Evolutionary conservation across 2,888 invertebrate genomes (phyloP), one percentile per base, ranked within the genome.

Genomic region (Copidosoma aretas): DNA sequence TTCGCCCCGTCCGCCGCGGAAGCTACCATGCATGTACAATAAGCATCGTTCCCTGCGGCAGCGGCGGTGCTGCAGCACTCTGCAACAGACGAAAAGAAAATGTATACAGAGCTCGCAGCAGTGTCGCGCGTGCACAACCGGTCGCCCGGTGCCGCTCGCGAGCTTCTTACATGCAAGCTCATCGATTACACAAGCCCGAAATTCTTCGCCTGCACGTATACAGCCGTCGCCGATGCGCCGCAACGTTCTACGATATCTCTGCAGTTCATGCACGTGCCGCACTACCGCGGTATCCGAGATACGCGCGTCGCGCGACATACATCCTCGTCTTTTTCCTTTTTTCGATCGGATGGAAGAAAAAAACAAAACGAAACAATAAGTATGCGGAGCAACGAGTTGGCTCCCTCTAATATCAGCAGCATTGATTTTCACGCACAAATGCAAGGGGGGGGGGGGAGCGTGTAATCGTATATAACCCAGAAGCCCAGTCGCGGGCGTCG

Each of bases 381-480:
- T 5, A 5, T 8, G 32, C 3, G 32, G 32, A 32, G 3, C 4
- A 46, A 46, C 43, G 43, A 46, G 43, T 46, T 14, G n/a, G n/a
- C n/a, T 46, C 8, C 3, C 8, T 32, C 8, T 46, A 46, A 46
- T 46, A 4, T 4, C 43, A 17, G 43, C 43, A 17, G 12, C 12
- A 17, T 68, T 64, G 60, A 2, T 21, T 68, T 64, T 61, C 68
- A 57, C 19, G 17, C 41, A 8, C 54, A 24, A 57, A 66, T 25
- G 25, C 49, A 32, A 67, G 57, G 56, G 56, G 19, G 46, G 4
- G 57, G 57, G 24, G 25, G 61, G 24, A 25, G 32, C 3, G n/a
- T 54, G 68, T 60, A 68, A 68, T 64, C 68, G 60, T 61, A 72
- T 61, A 72, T 75, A 74, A 75, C 71, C 75, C 73, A 75, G 74